Evolutionary conservation across 1,140 invertebrate genomes (phyloP).

Genomic region (Drosophila sucinea): DNA sequence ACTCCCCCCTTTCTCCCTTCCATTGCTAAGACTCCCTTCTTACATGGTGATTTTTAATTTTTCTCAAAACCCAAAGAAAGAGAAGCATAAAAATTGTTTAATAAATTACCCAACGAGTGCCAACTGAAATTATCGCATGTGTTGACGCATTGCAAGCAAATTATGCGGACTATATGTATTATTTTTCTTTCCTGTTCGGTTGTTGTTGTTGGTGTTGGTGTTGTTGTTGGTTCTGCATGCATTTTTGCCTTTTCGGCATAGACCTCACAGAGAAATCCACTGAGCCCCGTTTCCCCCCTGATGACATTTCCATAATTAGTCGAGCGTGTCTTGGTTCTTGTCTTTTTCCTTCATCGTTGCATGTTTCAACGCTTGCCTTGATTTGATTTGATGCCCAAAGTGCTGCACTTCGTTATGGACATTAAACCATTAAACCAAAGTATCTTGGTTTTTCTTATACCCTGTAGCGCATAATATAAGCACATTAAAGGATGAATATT

Average conservation of each 20-base stretch:
- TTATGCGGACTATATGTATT: constrained; percentile 63
- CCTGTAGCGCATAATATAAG: background rate
- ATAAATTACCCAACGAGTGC: constrained; percentile 72
- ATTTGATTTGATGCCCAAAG: constrained; percentile 72
- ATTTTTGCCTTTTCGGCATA: constrained; percentile 31
- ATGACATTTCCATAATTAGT: constrained; percentile 81
- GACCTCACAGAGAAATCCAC: constrained; percentile 57
- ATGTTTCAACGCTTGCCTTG: constrained; percentile 71
- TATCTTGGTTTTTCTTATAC: background rate
- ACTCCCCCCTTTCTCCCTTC: background rate
- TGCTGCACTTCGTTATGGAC: constrained; percentile 44
- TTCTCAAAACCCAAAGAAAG: constrained; percentile 31
- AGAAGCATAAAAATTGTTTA: constrained; percentile 38
- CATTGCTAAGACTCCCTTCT: background rate
- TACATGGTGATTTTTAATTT: constrained; percentile 62
- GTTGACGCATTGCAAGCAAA: constrained; percentile 73
- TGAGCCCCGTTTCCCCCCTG: constrained; percentile 36
- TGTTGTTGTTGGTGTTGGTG: background rate
- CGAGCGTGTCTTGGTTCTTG: constrained; percentile 63
- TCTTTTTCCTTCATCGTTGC: constrained; percentile 40
- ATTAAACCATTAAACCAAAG: background rate
- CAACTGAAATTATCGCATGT: constrained; percentile 71
- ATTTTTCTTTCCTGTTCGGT: constrained; percentile 8
- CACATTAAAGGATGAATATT: background rate
- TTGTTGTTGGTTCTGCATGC: background rate